These are phyloP conservation scores for Sebastes ruberrimus DNA, from an alignment of 2,797 vertebrate species.

Conservation along the genomic window DNA sequence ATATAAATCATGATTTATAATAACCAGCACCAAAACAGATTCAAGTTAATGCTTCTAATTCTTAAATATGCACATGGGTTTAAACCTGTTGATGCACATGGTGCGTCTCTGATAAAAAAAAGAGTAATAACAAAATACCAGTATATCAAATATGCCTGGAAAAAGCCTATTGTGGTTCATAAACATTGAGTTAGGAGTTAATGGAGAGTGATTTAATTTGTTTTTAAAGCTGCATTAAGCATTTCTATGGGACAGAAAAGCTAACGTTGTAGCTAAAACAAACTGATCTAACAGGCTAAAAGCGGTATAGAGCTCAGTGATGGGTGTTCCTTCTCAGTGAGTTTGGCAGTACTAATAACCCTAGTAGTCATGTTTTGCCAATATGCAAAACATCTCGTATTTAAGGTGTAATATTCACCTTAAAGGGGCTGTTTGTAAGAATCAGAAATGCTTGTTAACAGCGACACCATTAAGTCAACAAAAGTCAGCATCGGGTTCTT, in stretches of 20 bases:
- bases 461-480: no score
- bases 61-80: conserved; percentile 2
- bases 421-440: no score
- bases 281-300: neutral
- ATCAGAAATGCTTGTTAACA: no score
- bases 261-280: neutral
- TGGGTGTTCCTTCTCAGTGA: neutral
- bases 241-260: no score
- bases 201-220: neutral
- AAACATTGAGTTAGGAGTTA: neutral
- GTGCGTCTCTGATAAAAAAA: neutral
- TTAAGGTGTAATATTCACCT: no score
- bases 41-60: conserved; percentile 11
- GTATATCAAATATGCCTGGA: neutral
- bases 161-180: neutral
- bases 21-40: conserved; percentile 34
- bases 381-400: neutral
- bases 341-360: neutral
- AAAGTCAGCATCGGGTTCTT: no score
- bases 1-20: conserved; percentile 32
- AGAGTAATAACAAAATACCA: neutral
- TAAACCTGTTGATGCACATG: conserved; percentile 3
- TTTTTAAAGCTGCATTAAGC: neutral
- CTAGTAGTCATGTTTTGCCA: neutral
- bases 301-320: neutral